These are phyloP conservation scores for Esox niger DNA, from an alignment of 2,113 vertebrate species.

Conservation along the genomic window DNA sequence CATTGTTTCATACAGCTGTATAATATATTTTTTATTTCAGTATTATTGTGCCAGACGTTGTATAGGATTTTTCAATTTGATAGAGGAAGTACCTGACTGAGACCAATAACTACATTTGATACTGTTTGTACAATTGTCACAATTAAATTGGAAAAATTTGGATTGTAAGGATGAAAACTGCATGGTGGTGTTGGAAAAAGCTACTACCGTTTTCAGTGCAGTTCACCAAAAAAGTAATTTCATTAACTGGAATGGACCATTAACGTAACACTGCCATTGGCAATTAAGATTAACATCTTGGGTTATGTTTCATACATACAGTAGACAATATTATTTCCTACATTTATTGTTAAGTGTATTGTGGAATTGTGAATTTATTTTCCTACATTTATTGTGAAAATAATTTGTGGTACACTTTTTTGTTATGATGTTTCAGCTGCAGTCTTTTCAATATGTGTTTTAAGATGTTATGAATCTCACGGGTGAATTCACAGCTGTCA, in stretches of 20 bases:
- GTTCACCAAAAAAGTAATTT: background rate
- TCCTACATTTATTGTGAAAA: background rate
- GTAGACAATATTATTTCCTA: background rate
- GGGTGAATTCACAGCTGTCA: constrained; percentile 61
- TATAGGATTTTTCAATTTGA: background rate
- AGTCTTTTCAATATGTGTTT: constrained; percentile 38
- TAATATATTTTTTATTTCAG: constrained; percentile 5
- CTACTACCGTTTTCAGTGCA: background rate
- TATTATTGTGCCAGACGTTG: background rate
- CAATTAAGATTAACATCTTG: too few relatives aligned
- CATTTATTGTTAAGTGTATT: background rate
- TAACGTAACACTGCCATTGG: background rate
- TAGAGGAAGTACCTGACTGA: background rate
- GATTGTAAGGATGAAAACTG: too few relatives aligned
- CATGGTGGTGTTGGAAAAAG: too few relatives aligned
- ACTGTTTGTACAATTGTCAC: too few relatives aligned
- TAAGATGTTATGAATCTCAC: constrained; percentile 60
- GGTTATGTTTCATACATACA: too few relatives aligned
- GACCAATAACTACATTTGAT: background rate
- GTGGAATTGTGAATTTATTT: too few relatives aligned
- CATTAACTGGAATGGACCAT: background rate
- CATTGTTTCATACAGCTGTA: constrained; percentile 45
- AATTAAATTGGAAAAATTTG: background rate
- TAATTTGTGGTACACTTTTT: constrained; percentile 6
- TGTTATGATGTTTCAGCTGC: constrained; percentile 10